phyloP scores from a whole-genome alignment of 2,888 invertebrate genomes.

The Lasioglossum villosulum region DNA sequence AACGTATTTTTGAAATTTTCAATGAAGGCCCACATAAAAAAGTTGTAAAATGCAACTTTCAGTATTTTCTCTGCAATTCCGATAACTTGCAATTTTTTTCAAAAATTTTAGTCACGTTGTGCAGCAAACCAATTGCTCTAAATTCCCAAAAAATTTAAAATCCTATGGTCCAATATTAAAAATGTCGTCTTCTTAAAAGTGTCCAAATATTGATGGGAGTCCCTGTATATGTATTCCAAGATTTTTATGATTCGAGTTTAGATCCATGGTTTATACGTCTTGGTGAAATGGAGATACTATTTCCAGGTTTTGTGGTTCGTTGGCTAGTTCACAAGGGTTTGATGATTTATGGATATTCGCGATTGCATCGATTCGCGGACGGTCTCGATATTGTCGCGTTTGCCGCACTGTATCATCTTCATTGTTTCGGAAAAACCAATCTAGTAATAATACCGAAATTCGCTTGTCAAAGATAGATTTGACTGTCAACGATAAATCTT shows the following conservation, averaged over 20 bases:
- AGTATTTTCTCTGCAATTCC: no score
- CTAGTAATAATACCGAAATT: conserved; percentile 58
- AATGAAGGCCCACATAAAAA: no score
- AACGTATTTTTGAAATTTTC: no score
- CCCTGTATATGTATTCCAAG: no score
- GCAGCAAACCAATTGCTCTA: no score
- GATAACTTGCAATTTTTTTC: no score
- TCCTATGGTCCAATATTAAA: no score
- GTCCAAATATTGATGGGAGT: no score
- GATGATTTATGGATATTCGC: conserved; percentile 31
- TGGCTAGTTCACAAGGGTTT: background rate
- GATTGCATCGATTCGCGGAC: conserved; percentile 31
- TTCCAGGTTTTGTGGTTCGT: background rate
- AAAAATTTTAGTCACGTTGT: no score
- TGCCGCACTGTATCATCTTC: conserved; percentile 34
- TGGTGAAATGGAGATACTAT: background rate
- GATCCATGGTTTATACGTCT: background rate
- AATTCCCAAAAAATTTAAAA: no score
- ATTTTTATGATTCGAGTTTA: background rate
- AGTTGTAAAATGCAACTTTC: no score
- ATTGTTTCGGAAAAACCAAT: conserved; percentile 54
- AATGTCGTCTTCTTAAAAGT: no score
- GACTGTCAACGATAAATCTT: conserved; percentile 50
- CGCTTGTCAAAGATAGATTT: conserved; percentile 40
- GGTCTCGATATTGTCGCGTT: conserved; percentile 39